Conservation (phyloP, 2,113 vertebrate genomes). For the Cercopithecus mona region DNA sequence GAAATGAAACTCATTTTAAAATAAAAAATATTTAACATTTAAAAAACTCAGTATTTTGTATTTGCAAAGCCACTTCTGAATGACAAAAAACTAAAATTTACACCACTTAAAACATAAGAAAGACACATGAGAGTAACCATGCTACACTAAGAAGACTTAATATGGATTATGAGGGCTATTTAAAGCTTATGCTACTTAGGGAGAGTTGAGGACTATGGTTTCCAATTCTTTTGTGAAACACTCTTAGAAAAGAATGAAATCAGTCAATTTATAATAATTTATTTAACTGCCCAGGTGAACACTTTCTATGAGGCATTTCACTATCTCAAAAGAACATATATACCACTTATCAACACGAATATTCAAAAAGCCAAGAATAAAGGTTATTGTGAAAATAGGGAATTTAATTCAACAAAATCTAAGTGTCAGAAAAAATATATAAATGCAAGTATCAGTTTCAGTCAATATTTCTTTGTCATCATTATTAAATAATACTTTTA, state of each 20-base stretch:
- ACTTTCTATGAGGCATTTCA: neutral
- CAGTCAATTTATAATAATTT: slow-evolving; percentile 44
- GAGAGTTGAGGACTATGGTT: neutral
- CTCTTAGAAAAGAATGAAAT: neutral
- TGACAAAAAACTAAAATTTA: neutral
- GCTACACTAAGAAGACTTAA: slow-evolving; percentile 1
- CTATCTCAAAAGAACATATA: slow-evolving; percentile 9
- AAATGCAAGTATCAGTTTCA: neutral
- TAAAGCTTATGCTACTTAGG: slow-evolving; percentile 40
- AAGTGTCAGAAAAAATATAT: slow-evolving; percentile 25
- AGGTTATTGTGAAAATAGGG: neutral
- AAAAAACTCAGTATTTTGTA: neutral
- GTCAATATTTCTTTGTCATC: neutral
- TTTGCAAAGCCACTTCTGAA: slow-evolving; percentile 48
- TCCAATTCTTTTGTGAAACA: slow-evolving; percentile 23
- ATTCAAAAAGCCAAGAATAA: slow-evolving; percentile 40
- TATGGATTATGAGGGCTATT: neutral
- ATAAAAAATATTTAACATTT: slow-evolving; percentile 20
- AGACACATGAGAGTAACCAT: neutral
- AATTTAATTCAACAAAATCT: slow-evolving; percentile 43
- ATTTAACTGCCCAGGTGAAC: slow-evolving; percentile 36
- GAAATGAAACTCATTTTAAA: neutral
- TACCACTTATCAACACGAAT: neutral
- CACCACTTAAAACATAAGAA: neutral
- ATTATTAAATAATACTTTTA: slow-evolving; percentile 51